Conservation (phyloP, 92 coral and sea anemone species). For the Heliopora coerulea region DNA sequence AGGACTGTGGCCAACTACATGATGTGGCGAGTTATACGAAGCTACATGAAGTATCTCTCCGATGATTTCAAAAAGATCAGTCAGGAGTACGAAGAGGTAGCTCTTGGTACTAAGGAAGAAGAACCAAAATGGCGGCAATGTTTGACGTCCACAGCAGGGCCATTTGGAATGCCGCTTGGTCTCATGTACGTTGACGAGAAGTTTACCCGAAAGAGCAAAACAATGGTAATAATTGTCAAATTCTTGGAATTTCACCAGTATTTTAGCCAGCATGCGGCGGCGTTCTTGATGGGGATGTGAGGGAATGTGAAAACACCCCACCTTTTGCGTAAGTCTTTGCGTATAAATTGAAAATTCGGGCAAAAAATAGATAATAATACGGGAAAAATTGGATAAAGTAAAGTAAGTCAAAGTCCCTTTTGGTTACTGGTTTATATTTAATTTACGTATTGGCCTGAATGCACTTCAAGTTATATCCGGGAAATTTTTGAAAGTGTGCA, state of each 20-base stretch:
- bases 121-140: slow-evolving; percentile 92
- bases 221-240: slow-evolving; percentile 53
- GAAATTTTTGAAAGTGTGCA: too few relatives aligned
- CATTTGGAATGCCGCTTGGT: slow-evolving; percentile 93
- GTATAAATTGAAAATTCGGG: too few relatives aligned
- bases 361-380: too few relatives aligned
- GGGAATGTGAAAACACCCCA: too few relatives aligned
- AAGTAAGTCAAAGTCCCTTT: too few relatives aligned
- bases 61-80: slow-evolving; percentile 52
- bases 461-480: too few relatives aligned
- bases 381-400: too few relatives aligned
- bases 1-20: slow-evolving; percentile 86
- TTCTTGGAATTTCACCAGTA: background rate
- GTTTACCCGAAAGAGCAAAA: slow-evolving; percentile 73
- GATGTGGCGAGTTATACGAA: slow-evolving; percentile 85
- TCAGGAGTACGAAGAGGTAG: slow-evolving; percentile 46
- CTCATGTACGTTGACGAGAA: slow-evolving; percentile 69
- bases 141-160: slow-evolving; percentile 55
- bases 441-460: too few relatives aligned
- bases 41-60: slow-evolving; percentile 53
- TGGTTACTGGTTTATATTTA: too few relatives aligned
- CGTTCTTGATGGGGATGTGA: too few relatives aligned
- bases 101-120: slow-evolving; percentile 63
- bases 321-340: too few relatives aligned
- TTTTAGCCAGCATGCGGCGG: background rate